These are phyloP conservation scores for Eristalinus sepulchralis DNA, from an alignment of 2,888 invertebrate genomes.

Conservation along the genomic window DNA sequence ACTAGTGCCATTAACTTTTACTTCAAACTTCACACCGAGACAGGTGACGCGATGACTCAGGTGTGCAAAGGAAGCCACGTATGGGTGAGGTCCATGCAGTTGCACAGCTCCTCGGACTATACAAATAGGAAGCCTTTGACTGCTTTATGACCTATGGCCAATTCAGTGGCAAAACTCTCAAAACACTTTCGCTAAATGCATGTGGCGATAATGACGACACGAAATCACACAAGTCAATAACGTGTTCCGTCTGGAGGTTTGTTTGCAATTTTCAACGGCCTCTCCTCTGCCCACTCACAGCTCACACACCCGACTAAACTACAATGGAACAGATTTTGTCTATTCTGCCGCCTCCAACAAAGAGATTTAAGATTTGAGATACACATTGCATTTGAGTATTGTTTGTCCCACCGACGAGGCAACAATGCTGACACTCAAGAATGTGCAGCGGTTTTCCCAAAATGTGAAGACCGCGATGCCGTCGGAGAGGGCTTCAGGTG, in stretches of 20 bases:
- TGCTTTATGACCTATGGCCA: conserved; percentile 48
- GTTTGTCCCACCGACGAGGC: neutral
- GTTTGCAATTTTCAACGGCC: conserved; percentile 27
- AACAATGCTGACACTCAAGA: conserved; percentile 23
- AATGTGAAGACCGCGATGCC: neutral
- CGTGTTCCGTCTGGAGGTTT: conserved; percentile 22
- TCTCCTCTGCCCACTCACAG: neutral
- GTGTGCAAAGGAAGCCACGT: conserved; percentile 11
- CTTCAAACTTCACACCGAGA: conserved; percentile 31
- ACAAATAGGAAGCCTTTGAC: conserved; percentile 38
- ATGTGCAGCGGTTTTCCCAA: conserved; percentile 26
- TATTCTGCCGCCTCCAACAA: conserved; percentile 33
- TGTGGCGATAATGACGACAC: conserved; percentile 4
- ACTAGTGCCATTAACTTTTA: conserved; percentile 38
- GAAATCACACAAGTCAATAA: conserved; percentile 47
- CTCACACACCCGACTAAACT: neutral
- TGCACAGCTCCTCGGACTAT: conserved; percentile 23
- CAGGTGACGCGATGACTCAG: conserved; percentile 39
- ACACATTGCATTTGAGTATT: conserved; percentile 31
- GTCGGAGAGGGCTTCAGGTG: neutral
- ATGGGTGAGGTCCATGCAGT: conserved; percentile 3
- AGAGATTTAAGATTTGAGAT: conserved; percentile 55
- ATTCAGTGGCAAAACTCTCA: conserved; percentile 49
- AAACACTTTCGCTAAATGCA: conserved; percentile 55
- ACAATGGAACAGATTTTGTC: conserved; percentile 45